Evolutionary conservation across 2,888 invertebrate genomes (phyloP), one percentile per base, ranked within the genome.

Genomic region (Venustoraphidia nigricollis): DNA sequence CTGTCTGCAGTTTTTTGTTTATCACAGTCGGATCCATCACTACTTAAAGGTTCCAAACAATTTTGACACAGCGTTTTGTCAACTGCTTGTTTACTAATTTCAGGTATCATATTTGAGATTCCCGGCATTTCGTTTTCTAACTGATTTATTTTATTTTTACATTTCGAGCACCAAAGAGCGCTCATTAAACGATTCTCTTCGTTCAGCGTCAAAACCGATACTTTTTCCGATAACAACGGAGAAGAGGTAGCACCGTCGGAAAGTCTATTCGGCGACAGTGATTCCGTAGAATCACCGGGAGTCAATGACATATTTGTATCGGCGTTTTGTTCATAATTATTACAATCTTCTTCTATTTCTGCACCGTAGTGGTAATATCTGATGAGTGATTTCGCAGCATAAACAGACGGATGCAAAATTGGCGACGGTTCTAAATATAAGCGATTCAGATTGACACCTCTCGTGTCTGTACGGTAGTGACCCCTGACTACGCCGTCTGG

Each of bases 401-500:
- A 92, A 47, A 93, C 84, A 6, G 90, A 81, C 0, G 92, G 92
- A 64, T 92, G 90, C 27, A 80, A 71, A 0, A 67, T 62, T 39
- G 80, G 66, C 40, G 80, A 80, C 1, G 92, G 92, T 64, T 82
- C 81, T 51, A 88, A 69, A 66, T 93, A 93, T 41, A 91, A 80
- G 57, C 92, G 71, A 67, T 93, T 93, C 27, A 93, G 68, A 68
- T 93, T 93, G 27, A 90, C 83, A 6, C 93, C 93, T 47, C 83
- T 71, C 0, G 85, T 84, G 65, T 93, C 92, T 3, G 91, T 90
- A 48, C 89, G 69, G 62, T 89, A 90, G 63, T 90, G 87, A 0
- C 93, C 93, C 47, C 79, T 70, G 9, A 81, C 81, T 2, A 93
- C 92, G 2, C 93, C 93, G 60, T 93, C 93, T 0, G 93, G 93